Base-by-base conservation (phyloP, 2,113 vertebrate species). In the Syrmaticus mikado region DNA sequence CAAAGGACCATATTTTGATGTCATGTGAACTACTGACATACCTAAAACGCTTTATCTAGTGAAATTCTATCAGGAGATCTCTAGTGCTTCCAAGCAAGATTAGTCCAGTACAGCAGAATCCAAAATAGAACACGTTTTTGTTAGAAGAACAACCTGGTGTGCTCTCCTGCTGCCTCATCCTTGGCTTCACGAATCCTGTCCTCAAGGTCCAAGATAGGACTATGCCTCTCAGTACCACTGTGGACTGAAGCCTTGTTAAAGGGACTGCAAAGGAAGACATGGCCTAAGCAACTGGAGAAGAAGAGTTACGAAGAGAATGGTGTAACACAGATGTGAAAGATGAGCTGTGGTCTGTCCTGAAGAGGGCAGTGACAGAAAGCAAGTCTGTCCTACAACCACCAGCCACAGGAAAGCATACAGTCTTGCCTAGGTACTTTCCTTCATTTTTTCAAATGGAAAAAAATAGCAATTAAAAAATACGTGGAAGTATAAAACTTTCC, bases 61-160 rank as follows among this genome's bases (percentile, higher is more conserved):
- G 55, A 71, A 66, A 41, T 80, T 28, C 9, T 55, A 55, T 3
- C n/a, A 58, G 30, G 36, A 53, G 15, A 68, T 55, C 40, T 34
- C 57, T 3, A 32, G 57, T 4, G 21, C 40, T 83, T 62, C 76
- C 48, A 87, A 87, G 64, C 14, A 85, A 66, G 40, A 32, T 79
- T 82, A 90, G 45, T 1, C 16, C 13, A 13, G 21, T 22, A 20
- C 76, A 74, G 50, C 10, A 10, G 7, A 83, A 19, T 21, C 27
- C 71, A 76, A 40, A 6, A 61, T 2, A 40, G 28, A 55, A 50
- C 36, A 43, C 4, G n/a, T 2, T 24, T 25, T 53, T 52, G 55
- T 21, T 61, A 12, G 7, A 62, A 66, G 21, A 4, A 3, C 11
- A 4, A 77, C 34, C 30, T 36, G 10, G 0, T 0, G 0, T 11